Percentiles rank a stretch among this genome's conserved stretches.
Evolutionary conservation across 2,113 vertebrate genomes (phyloP).

Genomic region (Poecilia latipinna): DNA sequence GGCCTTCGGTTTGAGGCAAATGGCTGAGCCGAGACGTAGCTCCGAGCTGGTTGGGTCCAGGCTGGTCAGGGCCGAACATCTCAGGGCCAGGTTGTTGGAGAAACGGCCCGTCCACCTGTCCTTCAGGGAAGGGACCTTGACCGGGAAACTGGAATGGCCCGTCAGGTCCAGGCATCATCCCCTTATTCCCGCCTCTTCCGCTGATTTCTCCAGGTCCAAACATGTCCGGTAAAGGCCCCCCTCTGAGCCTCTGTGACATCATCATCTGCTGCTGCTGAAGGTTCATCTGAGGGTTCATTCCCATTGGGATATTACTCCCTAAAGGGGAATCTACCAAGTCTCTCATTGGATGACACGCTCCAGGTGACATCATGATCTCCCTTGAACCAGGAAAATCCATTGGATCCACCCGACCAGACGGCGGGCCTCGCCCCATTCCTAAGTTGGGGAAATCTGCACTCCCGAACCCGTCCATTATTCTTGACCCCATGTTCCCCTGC

Average conservation of each 20-base stretch:
- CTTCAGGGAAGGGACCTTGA: slow-evolving; percentile 85
- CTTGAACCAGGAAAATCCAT: slow-evolving; percentile 89
- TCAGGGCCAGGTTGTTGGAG: slow-evolving; percentile 86
- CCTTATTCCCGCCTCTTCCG: slow-evolving; percentile 82
- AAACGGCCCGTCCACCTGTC: slow-evolving; percentile 83
- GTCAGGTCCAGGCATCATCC: slow-evolving; percentile 83
- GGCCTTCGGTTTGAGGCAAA: slow-evolving; percentile 84
- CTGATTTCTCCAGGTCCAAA: slow-evolving; percentile 86
- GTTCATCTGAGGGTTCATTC: slow-evolving; percentile 89
- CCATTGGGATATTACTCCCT: slow-evolving; percentile 88
- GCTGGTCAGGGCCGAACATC: slow-evolving; percentile 87
- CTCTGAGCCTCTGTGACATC: slow-evolving; percentile 89
- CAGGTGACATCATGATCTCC: slow-evolving; percentile 88
- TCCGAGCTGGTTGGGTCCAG: slow-evolving; percentile 81
- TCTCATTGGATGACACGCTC: slow-evolving; percentile 81
- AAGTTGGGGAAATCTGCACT: slow-evolving; percentile 72
- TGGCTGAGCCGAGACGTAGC: slow-evolving; percentile 89
- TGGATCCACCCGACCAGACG: slow-evolving; percentile 65
- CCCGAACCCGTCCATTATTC: slow-evolving; percentile 80
- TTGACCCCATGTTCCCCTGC: slow-evolving; percentile 70
- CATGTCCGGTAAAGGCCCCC: slow-evolving; percentile 81
- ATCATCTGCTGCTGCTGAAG: slow-evolving; percentile 89
- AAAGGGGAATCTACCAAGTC: slow-evolving; percentile 87
- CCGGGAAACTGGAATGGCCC: slow-evolving; percentile 81
- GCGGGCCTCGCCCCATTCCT: slow-evolving; percentile 71